These are phyloP conservation scores for Drosophila infuscata DNA, from an alignment of 2,888 invertebrate genomes.

Conservation along the genomic window DNA sequence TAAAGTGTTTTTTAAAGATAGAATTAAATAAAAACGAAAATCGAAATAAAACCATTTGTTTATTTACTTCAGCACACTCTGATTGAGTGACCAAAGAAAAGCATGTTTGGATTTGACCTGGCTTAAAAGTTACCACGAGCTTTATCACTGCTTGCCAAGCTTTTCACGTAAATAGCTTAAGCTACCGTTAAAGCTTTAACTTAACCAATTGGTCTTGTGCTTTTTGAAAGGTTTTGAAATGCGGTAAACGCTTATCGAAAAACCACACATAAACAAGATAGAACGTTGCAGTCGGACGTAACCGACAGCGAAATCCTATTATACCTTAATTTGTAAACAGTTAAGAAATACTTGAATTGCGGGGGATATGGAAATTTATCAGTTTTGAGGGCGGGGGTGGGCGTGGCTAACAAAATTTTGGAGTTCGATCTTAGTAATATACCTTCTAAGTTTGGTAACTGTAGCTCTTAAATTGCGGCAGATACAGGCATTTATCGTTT, in stretches of 20 bases:
- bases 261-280: not conserved
- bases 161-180: not conserved
- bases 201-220: not conserved
- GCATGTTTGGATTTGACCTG: not conserved
- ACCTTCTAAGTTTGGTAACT: too few species aligned
- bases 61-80: not conserved
- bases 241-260: not conserved
- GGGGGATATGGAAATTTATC: too few species aligned
- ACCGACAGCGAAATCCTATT: too few species aligned
- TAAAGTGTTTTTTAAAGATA: conserved; percentile 52
- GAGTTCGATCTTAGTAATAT: too few species aligned
- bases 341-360: too few species aligned
- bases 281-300: too few species aligned
- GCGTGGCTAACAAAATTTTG: too few species aligned
- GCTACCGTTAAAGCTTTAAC: not conserved
- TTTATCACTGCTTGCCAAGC: not conserved
- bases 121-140: not conserved
- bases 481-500: too few species aligned
- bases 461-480: too few species aligned
- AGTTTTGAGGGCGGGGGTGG: too few species aligned
- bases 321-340: not conserved
- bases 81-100: not conserved
- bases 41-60: conserved; percentile 12
- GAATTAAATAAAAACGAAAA: conserved; percentile 8
- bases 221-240: not conserved